Conservation (phyloP, 1,140 invertebrate genomes). For the Dreissena polymorpha region DNA sequence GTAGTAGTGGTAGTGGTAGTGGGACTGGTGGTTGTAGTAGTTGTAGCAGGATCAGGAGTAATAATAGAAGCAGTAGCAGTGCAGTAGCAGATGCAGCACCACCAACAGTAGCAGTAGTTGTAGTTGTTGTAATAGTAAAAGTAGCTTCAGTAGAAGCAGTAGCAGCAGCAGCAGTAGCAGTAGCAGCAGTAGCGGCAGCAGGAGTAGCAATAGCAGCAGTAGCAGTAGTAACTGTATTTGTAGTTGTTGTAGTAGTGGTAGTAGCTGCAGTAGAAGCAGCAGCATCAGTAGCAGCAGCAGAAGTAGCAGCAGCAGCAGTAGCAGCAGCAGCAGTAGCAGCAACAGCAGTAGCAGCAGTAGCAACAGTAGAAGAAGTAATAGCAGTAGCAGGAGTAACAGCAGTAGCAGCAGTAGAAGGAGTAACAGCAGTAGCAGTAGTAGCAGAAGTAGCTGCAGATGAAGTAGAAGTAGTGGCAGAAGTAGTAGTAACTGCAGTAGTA, state of each 20-base stretch:
- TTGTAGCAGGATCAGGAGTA: not conserved
- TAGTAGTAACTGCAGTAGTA: not conserved
- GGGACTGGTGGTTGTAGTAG: constrained; percentile 22
- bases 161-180: constrained; percentile 23
- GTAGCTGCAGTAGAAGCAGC: constrained; percentile 9
- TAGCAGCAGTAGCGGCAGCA: not conserved
- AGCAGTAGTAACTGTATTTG: too few species aligned
- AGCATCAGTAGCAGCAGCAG: constrained; percentile 2
- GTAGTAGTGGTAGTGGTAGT: constrained; percentile 21
- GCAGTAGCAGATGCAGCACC: too few species aligned
- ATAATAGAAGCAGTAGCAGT: too few species aligned
- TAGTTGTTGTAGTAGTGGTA: too few species aligned
- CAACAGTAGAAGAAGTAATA: constrained; percentile 12
- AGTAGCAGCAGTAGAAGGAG: too few species aligned
- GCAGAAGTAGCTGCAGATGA: constrained; percentile 14
- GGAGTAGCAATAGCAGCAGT: too few species aligned
- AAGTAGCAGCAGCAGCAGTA: not conserved
- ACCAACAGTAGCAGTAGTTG: too few species aligned
- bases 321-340: not conserved
- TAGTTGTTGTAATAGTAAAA: too few species aligned
- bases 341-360: constrained; percentile 12
- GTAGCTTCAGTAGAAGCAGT: too few species aligned
- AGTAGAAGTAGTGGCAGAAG: constrained; percentile 4
- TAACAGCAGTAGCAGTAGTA: constrained; percentile 32
- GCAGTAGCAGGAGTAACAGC: constrained; percentile 38